Conservation (phyloP, 2,888 invertebrate genomes). For the Pachycephus smyrnensis region DNA sequence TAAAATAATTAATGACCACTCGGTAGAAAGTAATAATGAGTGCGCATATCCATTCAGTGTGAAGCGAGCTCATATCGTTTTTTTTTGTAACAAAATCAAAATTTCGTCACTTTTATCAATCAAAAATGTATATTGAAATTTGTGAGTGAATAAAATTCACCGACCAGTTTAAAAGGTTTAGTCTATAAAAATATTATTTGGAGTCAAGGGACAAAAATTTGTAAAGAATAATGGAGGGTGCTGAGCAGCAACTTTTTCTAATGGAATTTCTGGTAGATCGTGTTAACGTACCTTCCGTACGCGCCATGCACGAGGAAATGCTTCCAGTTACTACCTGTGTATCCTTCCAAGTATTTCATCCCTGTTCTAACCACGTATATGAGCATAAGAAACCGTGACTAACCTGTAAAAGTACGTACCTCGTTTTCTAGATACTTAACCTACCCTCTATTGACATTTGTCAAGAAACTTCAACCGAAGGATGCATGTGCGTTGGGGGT, state of each 20-base stretch:
- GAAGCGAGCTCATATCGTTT: not conserved
- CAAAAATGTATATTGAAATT: constrained; percentile 4
- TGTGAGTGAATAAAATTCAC: not conserved
- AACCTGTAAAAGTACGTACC: not conserved
- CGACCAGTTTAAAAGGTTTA: not conserved
- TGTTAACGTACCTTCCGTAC: constrained; percentile 56
- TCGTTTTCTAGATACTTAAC: constrained; percentile 66
- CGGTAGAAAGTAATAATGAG: not conserved
- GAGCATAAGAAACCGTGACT: not conserved
- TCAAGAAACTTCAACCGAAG: constrained; percentile 68
- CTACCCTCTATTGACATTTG: constrained; percentile 74
- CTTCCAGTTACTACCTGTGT: constrained; percentile 71
- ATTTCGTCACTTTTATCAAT: constrained; percentile 8
- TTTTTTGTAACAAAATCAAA: constrained; percentile 7
- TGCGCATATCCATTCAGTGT: not conserved
- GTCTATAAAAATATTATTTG: not conserved
- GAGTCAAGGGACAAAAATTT: not conserved
- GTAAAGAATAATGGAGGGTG: constrained; percentile 34
- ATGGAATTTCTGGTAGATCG: constrained; percentile 75
- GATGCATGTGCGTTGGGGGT: constrained; percentile 64
- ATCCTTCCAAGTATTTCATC: constrained; percentile 67
- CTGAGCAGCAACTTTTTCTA: constrained; percentile 68
- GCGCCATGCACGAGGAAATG: constrained; percentile 54
- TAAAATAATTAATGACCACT: not conserved
- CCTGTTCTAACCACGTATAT: not conserved